phyloP scores from a whole-genome alignment of 2,113 vertebrate species.

The Stictonetta naevosa region DNA sequence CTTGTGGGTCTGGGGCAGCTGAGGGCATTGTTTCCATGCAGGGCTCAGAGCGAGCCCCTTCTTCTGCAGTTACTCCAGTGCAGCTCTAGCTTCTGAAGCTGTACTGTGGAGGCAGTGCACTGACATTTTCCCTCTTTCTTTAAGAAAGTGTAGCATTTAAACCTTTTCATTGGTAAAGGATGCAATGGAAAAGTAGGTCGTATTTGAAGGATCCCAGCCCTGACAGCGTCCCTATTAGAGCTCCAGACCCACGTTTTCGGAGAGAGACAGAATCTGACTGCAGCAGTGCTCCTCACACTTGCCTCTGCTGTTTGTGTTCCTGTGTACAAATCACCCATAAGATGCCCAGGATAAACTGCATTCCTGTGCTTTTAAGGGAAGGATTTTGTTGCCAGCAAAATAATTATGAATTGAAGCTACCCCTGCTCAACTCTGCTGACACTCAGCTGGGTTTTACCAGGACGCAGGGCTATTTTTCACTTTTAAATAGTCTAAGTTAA shows the following conservation, averaged over 20 bases:
- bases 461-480: conserved; percentile 4
- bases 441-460: background rate
- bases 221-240: conserved; percentile 53
- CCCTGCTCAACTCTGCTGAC: background rate
- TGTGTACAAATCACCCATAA: background rate
- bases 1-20: background rate
- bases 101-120: background rate
- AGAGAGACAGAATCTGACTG: conserved; percentile 29
- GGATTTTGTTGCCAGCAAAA: background rate
- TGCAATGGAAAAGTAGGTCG: conserved; percentile 57
- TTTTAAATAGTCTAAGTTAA: conserved; percentile 42
- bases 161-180: conserved; percentile 40
- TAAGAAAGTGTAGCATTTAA: background rate
- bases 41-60: background rate
- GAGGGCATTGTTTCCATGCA: background rate
- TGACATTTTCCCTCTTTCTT: background rate
- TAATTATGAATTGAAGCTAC: background rate
- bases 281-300: background rate
- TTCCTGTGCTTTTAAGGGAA: background rate
- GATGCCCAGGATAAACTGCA: background rate
- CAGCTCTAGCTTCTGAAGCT: background rate
- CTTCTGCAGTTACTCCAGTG: background rate
- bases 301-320: background rate
- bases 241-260: conserved; percentile 33
- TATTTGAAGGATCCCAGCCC: conserved; percentile 53